Percentiles rank a stretch among this genome's conserved stretches.
phyloP scores from a whole-genome alignment of 2,113 vertebrate genomes.

The Peromyscus maniculatus region DNA sequence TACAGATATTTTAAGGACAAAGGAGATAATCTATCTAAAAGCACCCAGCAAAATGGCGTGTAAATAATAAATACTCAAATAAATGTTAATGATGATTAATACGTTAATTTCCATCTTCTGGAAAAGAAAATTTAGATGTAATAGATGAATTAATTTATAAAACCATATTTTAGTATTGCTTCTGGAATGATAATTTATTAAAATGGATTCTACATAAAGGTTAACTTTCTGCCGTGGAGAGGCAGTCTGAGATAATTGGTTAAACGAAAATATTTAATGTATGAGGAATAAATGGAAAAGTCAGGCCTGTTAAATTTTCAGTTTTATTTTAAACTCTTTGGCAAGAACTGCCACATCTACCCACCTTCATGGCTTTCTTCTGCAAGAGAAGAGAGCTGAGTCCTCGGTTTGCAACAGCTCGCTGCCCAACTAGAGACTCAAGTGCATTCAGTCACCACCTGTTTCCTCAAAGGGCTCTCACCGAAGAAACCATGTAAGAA shows the following conservation, averaged over 20 bases:
- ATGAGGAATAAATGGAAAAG: not conserved
- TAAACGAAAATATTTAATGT: slow-evolving; percentile 47
- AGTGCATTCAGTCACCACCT: not conserved
- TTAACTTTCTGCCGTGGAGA: not conserved
- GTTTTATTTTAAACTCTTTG: not conserved
- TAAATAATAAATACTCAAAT: slow-evolving; percentile 31
- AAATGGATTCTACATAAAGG: slow-evolving; percentile 11
- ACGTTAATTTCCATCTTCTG: not conserved
- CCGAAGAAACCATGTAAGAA: not conserved
- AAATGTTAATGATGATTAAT: not conserved
- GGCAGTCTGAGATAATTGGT: not conserved
- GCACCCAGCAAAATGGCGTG: not conserved
- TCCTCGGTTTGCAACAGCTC: not conserved
- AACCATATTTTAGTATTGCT: not conserved
- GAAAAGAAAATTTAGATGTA: slow-evolving; percentile 10
- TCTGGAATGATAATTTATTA: slow-evolving; percentile 41
- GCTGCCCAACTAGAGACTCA: not conserved
- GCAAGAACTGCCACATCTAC: not conserved
- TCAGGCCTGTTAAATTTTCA: not conserved
- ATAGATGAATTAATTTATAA: slow-evolving; percentile 35
- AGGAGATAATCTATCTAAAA: not conserved
- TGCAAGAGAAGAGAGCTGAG: not conserved
- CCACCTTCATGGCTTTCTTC: not conserved
- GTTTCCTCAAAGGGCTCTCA: not conserved
- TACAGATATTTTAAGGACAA: slow-evolving; percentile 1